A percentile compares a stretch with the other conserved stretches of the same genome.
These are phyloP conservation scores for Drosophila kokeensis DNA, from an alignment of 2,888 invertebrate species.

Conservation along the genomic window DNA sequence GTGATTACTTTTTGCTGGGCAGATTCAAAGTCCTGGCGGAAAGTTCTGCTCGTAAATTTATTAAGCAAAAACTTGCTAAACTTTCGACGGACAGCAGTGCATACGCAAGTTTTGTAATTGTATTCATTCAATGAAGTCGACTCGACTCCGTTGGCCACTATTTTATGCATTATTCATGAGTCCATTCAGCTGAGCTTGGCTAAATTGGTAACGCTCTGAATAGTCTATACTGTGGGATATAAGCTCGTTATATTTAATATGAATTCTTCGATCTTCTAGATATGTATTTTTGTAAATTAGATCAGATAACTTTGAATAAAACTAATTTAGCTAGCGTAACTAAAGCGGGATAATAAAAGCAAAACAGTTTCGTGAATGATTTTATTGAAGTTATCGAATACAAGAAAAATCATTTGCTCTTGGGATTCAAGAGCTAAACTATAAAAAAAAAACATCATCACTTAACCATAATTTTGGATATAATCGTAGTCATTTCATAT, in stretches of 20 bases:
- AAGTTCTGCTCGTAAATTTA: constrained; percentile 76
- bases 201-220: constrained; percentile 26
- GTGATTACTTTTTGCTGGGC: constrained; percentile 75
- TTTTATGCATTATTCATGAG: constrained; percentile 69
- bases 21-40: constrained; percentile 53
- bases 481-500: neutral
- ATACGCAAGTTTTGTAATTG: constrained; percentile 74
- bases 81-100: constrained; percentile 65
- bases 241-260: constrained; percentile 32
- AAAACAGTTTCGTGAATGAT: neutral
- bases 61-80: constrained; percentile 75
- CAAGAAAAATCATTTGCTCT: neutral
- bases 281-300: constrained; percentile 17
- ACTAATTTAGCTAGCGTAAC: neutral
- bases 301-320: neutral
- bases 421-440: neutral
- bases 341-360: neutral
- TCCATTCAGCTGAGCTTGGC: constrained; percentile 37
- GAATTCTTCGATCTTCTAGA: constrained; percentile 24
- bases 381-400: neutral
- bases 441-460: neutral
- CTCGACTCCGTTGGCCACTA: constrained; percentile 46
- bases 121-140: constrained; percentile 76
- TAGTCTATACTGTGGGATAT: constrained; percentile 27
- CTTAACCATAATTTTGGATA: neutral